Base-by-base conservation (phyloP, 2,797 vertebrate species). In the Prunella strophiata region DNA sequence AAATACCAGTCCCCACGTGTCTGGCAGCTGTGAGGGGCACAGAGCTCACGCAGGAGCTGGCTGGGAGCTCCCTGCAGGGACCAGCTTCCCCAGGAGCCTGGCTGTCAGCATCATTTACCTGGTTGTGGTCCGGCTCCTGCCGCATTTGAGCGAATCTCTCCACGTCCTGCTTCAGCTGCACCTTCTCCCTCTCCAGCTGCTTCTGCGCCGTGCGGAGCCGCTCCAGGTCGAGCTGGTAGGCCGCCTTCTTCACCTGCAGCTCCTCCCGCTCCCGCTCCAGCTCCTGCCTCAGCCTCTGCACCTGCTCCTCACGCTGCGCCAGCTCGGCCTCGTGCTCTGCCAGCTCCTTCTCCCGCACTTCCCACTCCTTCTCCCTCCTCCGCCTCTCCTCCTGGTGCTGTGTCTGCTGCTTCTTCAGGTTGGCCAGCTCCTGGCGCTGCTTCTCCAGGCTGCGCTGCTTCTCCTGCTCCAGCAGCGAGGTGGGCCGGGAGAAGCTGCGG, bases 391-490 rank as follows among this genome's bases (percentile, higher is more conserved):
- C 99, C 58, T 98, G 98, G 70, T 99, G 98, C 90, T 99, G 98
- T 0, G 98, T 96, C 97, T 99, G 99, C 94, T 99, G 99, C 91
- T 98, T 98, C 97, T 99, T 99, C 89, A 99, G 98, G 86, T 98
- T 98, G 27, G 99, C 98, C 91, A 99, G 68, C 85, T 99, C 99
- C 98, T 99, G 99, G 42, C 99, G 98, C 96, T 99, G 99, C 96
- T 99, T 99, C 97, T 99, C 99, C 97, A 99, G 97, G 97, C 98
- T 99, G 87, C 99, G 99, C 97, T 99, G 99, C 98, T 99, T 99
- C 98, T 99, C 99, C 97, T 99, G 99, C 93, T 99, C 99, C 6
- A 99, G 97, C 92, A 99, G 98, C 0, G 99, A 99, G 88, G 97
- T 97, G 26, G 99, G 98, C 22, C 99, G 98, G 3, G 98, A 98